Percentiles rank a stretch among this genome's conserved stretches.
Evolutionary conservation across 2,888 invertebrate species (phyloP).

Genomic region (Danaus chrysippus): DNA sequence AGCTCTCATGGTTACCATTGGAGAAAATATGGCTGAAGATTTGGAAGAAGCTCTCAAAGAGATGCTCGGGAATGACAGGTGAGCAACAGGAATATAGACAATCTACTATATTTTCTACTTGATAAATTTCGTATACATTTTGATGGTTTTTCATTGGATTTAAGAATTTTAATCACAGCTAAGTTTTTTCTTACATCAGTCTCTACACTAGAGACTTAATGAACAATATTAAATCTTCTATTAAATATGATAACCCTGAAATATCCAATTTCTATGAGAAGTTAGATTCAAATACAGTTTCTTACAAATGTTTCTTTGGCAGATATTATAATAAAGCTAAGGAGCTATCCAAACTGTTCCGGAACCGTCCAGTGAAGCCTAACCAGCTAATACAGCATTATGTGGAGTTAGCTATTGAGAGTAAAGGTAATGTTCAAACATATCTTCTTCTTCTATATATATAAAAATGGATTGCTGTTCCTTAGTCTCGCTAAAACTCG

Average conservation of each 20-base stretch:
- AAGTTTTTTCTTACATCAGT: too few species aligned
- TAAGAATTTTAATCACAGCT: too few species aligned
- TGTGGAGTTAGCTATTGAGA: slow-evolving; percentile 53
- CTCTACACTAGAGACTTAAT: too few species aligned
- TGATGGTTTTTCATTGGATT: not conserved
- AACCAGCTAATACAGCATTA: slow-evolving; percentile 49
- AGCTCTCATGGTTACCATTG: slow-evolving; percentile 41
- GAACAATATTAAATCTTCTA: too few species aligned
- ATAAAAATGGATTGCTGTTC: too few species aligned
- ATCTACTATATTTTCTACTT: not conserved
- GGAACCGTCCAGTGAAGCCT: slow-evolving; percentile 42
- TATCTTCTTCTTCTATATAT: too few species aligned
- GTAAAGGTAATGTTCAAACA: slow-evolving; percentile 41
- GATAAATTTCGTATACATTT: not conserved
- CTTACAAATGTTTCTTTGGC: slow-evolving; percentile 24
- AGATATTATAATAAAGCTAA: slow-evolving; percentile 52
- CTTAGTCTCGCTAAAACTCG: too few species aligned
- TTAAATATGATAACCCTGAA: too few species aligned
- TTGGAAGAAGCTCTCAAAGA: slow-evolving; percentile 41
- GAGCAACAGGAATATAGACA: slow-evolving; percentile 14
- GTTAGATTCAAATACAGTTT: too few species aligned
- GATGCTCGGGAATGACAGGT: slow-evolving; percentile 47
- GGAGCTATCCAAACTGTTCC: slow-evolving; percentile 49
- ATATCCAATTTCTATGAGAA: too few species aligned
- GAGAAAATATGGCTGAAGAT: slow-evolving; percentile 38